phyloP scores from a whole-genome alignment of 2,888 invertebrate species.

The Ophioninae sp. region DNA sequence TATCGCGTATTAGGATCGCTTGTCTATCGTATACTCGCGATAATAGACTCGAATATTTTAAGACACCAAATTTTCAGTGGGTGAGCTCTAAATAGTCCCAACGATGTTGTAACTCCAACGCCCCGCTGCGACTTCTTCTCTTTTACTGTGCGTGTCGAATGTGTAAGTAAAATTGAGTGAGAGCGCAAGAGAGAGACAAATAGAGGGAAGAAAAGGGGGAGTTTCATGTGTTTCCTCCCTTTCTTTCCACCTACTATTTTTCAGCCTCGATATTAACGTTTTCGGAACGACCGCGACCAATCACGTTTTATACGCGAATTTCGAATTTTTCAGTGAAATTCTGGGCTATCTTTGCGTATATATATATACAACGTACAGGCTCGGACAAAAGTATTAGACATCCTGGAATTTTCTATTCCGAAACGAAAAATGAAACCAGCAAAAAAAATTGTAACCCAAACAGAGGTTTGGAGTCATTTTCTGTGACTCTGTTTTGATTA shows the following conservation, averaged over 20 bases:
- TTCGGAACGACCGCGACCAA: slow-evolving; percentile 48
- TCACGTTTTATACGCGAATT: slow-evolving; percentile 53
- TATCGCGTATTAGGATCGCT: slow-evolving; percentile 57
- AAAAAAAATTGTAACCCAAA: neutral
- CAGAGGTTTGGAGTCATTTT: neutral
- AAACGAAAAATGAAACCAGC: neutral
- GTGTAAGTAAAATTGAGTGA: neutral
- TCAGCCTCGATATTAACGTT: slow-evolving; percentile 56
- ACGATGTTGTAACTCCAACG: slow-evolving; percentile 64
- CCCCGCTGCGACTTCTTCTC: slow-evolving; percentile 55
- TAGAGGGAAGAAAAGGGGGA: slow-evolving; percentile 10
- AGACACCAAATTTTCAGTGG: slow-evolving; percentile 67
- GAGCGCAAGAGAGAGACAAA: neutral
- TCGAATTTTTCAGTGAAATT: slow-evolving; percentile 31
- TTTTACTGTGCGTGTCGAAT: slow-evolving; percentile 48
- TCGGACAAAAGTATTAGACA: too few relatives aligned
- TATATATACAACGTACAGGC: neutral
- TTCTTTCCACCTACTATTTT: slow-evolving; percentile 51
- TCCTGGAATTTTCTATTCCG: neutral
- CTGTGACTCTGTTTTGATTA: too few relatives aligned
- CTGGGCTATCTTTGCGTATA: neutral
- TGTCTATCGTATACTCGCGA: slow-evolving; percentile 64
- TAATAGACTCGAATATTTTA: slow-evolving; percentile 68
- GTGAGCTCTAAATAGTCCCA: slow-evolving; percentile 68
- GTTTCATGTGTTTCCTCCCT: slow-evolving; percentile 35